Conservation (phyloP, 2,113 vertebrate genomes). For the Pleuronectes platessa region DNA sequence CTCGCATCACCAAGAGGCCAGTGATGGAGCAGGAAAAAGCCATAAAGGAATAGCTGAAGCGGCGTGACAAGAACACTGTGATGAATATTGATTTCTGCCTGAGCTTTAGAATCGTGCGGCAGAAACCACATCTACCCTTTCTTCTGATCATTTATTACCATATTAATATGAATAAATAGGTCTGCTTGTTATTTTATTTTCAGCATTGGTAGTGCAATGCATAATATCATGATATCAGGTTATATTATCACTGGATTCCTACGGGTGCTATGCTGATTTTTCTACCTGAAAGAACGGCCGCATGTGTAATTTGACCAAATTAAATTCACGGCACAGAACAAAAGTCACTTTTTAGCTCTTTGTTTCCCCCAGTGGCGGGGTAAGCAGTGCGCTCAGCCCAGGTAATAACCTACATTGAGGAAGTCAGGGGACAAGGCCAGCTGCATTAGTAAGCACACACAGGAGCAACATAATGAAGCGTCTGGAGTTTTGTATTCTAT, state of each 20-base stretch:
- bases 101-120: conserved; percentile 27
- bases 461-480: conserved; percentile 72
- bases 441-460: conserved; percentile 67
- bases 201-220: not conserved
- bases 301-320: conserved; percentile 36
- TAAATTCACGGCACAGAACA: conserved; percentile 27
- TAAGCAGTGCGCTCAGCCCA: conserved; percentile 28
- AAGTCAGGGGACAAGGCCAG: conserved; percentile 59
- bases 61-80: conserved; percentile 40
- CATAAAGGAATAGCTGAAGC: conserved; percentile 27
- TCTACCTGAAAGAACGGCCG: not conserved
- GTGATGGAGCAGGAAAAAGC: conserved; percentile 11
- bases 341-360: conserved; percentile 46
- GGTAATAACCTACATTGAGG: conserved; percentile 71
- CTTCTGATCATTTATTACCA: conserved; percentile 38
- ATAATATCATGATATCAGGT: conserved; percentile 25
- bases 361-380: conserved; percentile 38
- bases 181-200: conserved; percentile 11
- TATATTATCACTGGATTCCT: conserved; percentile 24
- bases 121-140: conserved; percentile 25
- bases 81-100: conserved; percentile 41
- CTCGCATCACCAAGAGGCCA: conserved; percentile 13
- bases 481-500: conserved; percentile 79
- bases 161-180: conserved; percentile 28
- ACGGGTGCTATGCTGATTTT: not conserved